Percentiles rank a stretch among this genome's conserved stretches.
Evolutionary conservation across 2,113 vertebrate species (phyloP).

Genomic region (Sphyrna mokarran): DNA sequence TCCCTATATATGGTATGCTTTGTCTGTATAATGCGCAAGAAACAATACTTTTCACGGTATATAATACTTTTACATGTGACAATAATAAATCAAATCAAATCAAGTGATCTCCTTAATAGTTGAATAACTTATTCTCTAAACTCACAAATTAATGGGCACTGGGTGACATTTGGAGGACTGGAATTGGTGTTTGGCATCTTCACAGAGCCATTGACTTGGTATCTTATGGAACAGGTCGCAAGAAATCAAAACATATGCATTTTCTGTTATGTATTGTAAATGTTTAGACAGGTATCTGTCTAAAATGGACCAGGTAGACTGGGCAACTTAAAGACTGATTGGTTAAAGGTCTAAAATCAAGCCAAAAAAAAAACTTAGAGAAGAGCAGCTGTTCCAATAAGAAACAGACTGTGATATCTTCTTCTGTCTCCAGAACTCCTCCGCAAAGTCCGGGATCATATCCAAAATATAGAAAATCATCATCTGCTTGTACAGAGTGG

Average conservation of each 20-base stretch:
- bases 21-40: too few species aligned
- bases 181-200: neutral
- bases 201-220: neutral
- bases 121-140: neutral
- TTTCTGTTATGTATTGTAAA: neutral
- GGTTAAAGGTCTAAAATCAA: slow-evolving; percentile 5
- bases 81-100: too few species aligned
- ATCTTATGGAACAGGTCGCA: neutral
- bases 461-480: slow-evolving; percentile 24
- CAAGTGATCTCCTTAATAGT: neutral
- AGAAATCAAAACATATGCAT: neutral
- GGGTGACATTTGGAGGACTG: neutral
- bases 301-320: neutral
- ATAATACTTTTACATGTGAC: too few species aligned
- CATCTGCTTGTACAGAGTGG: slow-evolving; percentile 1
- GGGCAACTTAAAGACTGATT: neutral
- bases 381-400: slow-evolving; percentile 9
- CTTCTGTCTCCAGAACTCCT: neutral
- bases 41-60: too few species aligned
- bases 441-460: neutral
- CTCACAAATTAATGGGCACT: neutral
- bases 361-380: slow-evolving; percentile 1
- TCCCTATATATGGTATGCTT: too few species aligned
- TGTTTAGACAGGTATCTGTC: neutral
- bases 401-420: slow-evolving; percentile 14